Percentiles rank a stretch among this genome's conserved stretches.
These are phyloP conservation scores for Serripes groenlandicus DNA, from an alignment of 2,888 invertebrate genomes.

Conservation along the genomic window DNA sequence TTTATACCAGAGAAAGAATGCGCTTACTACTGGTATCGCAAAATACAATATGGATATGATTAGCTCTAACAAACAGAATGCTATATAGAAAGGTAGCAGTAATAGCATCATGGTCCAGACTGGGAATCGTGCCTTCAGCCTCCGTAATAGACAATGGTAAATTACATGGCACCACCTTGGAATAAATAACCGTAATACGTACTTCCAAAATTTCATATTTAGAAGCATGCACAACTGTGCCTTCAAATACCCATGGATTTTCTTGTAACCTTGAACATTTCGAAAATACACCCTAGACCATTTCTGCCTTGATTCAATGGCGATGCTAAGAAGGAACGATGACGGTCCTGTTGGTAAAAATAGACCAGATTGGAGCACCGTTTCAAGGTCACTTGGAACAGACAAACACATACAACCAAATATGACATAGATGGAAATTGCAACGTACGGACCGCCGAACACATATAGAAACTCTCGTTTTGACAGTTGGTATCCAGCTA, in stretches of 20 bases:
- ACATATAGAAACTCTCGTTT: conserved; percentile 23
- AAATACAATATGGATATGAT: conserved; percentile 26
- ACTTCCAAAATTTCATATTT: conserved; percentile 41
- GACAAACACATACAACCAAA: conserved; percentile 34
- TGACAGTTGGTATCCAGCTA: conserved; percentile 24
- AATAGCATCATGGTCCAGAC: conserved; percentile 1
- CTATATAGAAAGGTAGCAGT: conserved; percentile 18
- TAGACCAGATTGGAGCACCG: conserved; percentile 24
- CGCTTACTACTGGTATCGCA: conserved; percentile 43
- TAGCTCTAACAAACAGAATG: conserved; percentile 34
- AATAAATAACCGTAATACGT: conserved; percentile 16
- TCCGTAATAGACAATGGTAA: not conserved
- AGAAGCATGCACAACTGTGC: conserved; percentile 50
- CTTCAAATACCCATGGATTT: conserved; percentile 27
- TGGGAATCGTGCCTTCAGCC: not conserved
- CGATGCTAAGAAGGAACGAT: conserved; percentile 14
- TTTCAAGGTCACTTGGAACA: conserved; percentile 37
- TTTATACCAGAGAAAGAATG: conserved; percentile 38
- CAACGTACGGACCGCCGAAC: conserved; percentile 40
- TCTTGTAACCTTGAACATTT: conserved; percentile 41
- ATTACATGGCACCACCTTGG: conserved; percentile 5
- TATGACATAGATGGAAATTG: conserved; percentile 27
- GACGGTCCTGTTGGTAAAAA: conserved; percentile 4
- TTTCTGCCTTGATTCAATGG: conserved; percentile 13
- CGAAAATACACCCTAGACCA: conserved; percentile 15